A percentile compares a stretch with the other conserved stretches of the same genome.
Conservation (phyloP, 2,113 vertebrate genomes). For the Falco punctatus region DNA sequence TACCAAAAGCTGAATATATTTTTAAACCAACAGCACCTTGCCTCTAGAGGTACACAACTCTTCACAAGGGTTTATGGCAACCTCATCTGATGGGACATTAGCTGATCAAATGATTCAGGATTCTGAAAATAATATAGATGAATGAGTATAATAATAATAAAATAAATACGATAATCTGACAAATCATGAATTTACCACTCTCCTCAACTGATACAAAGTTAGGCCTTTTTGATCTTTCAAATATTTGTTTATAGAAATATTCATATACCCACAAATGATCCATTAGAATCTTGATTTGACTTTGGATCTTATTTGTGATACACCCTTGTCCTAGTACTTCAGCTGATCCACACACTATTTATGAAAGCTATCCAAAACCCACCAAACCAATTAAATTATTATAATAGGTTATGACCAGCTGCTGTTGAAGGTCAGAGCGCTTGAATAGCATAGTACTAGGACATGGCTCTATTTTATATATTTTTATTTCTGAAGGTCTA, state of each 20-base stretch:
- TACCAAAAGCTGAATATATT: neutral
- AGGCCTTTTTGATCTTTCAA: neutral
- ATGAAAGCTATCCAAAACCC: neutral
- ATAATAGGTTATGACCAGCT: neutral
- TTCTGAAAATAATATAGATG: neutral
- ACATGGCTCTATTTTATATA: neutral
- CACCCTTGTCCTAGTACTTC: neutral
- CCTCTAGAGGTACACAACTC: neutral
- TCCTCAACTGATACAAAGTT: neutral
- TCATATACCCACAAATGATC: neutral
- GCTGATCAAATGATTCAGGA: neutral
- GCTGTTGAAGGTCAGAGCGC: neutral
- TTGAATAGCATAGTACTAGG: neutral
- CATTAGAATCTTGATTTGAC: neutral
- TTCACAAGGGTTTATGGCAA: neutral
- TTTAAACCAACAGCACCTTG: neutral
- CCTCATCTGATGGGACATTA: neutral
- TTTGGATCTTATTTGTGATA: neutral
- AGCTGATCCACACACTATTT: neutral
- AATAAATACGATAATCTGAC: neutral
- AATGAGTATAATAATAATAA: rapidly evolving
- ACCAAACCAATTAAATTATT: neutral
- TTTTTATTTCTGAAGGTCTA: neutral
- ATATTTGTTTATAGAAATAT: neutral
- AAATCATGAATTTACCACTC: neutral